Evolutionary conservation across 2,797 vertebrate species (phyloP), one percentile per base, ranked within the genome.

Genomic region (Danio aesculapii): DNA sequence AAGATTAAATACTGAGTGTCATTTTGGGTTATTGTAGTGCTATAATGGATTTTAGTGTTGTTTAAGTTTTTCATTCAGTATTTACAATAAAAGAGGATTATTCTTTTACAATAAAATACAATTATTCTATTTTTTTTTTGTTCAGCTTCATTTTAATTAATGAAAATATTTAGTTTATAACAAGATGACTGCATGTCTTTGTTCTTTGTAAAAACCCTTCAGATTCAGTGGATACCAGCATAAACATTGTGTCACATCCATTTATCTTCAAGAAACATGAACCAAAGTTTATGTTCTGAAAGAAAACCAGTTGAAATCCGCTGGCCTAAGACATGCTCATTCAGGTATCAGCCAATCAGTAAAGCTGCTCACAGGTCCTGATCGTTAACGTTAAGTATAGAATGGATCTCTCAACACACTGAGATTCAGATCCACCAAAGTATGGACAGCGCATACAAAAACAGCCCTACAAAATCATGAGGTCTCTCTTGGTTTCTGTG

Each of bases 401-500:
- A 41, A 67, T 81, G 66, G 67, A 49, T 69, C 74, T 72, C 44
- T 71, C 58, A 63, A 79, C 67, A 71, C 77, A 62, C 30, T 8
- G 13, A 52, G 4, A 16, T 17, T 49, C 12, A 52, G 73, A 81
- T 77, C 79, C 57, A 57, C 69, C 49, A 73, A 21, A 49, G 43
- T 79, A 84, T 62, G 67, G 79, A 71, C 59, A 58, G 39, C 66
- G 78, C 52, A 47, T 14, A 59, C 6, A 58, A 52, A 2, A 58
- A 5, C 57, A 70, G n/a, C 41, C n/a, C 16, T 77, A 78, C 62
- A 81, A 62, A 81, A 41, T 43, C 67, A 74, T 19, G 13, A 75
- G 17, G 50, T 59, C 57, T 72, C 53, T 77, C 82, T 85, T 74
- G 81, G 87, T 87, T 90, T 81, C 63, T 72, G 53, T 67, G 68